Evolutionary conservation across 2,888 invertebrate species (phyloP), one percentile per base, ranked within the genome.

Genomic region (Perithous albicinctus): DNA sequence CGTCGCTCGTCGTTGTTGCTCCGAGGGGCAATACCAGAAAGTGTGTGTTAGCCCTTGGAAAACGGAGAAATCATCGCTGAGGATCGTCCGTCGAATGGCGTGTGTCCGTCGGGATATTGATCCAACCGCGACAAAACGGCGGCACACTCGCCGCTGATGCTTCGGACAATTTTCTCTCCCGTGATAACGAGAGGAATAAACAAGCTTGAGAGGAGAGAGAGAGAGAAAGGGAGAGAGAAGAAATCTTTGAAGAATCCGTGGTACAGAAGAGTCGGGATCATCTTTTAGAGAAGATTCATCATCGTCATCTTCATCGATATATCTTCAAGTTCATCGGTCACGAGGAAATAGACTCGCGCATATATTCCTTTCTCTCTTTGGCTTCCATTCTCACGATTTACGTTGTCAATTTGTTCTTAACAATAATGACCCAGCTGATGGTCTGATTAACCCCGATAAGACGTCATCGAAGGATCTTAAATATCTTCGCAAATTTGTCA

Each of bases 41-140:
- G 5, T 4, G 3, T 29, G 29, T 29, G n/a, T 23, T 26, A 1
- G 8, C 51, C 12, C 26, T 26, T 23, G 23, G 18, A 38, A 1
- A 18, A 20, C 51, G 8, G 20, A 59, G 41, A 59, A n/a, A 78
- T 32, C 75, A 75, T 80, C 64, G 66, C 67, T 32, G 35, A 67
- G 69, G 73, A 77, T 74, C 69, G 78, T 66, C 72, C 70, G 70
- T 80, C 79, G 63, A 81, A 75, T 83, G 80, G 83, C 83, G 84
- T 83, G 84, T 83, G 77, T 85, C 73, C 69, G 80, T 82, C 76
- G 73, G 61, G 75, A 85, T 85, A 85, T 85, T 83, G 85, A 85
- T 85, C 81, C 46, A 66, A 66, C 64, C 75, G 32, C 75, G 48
- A 70, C 78, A 78, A 78, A 78, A n/a, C n/a, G n/a, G n/a, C n/a